Evolutionary conservation across 2,888 invertebrate species (phyloP).

Genomic region (Coelopa pilipes): DNA sequence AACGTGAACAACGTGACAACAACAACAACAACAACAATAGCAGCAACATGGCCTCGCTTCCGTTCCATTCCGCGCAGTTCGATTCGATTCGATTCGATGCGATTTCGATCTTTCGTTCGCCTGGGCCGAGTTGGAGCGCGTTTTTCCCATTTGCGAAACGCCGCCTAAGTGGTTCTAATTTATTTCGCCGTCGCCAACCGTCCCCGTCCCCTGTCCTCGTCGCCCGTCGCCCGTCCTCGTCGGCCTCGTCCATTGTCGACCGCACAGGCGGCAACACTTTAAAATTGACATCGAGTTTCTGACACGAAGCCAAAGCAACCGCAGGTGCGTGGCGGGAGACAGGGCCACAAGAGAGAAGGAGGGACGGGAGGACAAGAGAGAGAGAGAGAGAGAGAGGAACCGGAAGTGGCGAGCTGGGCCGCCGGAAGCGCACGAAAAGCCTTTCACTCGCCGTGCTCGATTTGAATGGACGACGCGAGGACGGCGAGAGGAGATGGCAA

Average conservation of each 20-base stretch:
- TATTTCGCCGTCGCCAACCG: slow-evolving; percentile 7
- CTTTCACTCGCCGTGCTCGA: slow-evolving; percentile 20
- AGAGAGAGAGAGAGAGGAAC: background rate
- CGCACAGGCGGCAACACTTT: slow-evolving; percentile 27
- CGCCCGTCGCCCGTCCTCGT: background rate
- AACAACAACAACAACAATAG: background rate
- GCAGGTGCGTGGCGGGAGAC: no score
- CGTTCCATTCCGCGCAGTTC: background rate
- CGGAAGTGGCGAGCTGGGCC: slow-evolving; percentile 22
- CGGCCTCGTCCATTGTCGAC: slow-evolving; percentile 18
- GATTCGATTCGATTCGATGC: background rate
- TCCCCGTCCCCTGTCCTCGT: background rate
- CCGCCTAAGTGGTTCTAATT: slow-evolving; percentile 30
- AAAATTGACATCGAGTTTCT: slow-evolving; percentile 32
- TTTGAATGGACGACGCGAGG: slow-evolving; percentile 22
- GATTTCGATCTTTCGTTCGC: no score
- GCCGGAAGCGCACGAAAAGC: slow-evolving; percentile 30
- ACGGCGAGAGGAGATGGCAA: background rate
- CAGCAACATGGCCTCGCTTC: no score
- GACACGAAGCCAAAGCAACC: slow-evolving; percentile 3
- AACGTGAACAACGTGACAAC: background rate
- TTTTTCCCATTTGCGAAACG: background rate
- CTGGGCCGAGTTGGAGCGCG: no score
- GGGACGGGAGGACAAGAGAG: no score
- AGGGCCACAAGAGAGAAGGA: no score